Evolutionary conservation across 2,113 vertebrate genomes (phyloP).

Genomic region (Onychorhynchus coronatus): DNA sequence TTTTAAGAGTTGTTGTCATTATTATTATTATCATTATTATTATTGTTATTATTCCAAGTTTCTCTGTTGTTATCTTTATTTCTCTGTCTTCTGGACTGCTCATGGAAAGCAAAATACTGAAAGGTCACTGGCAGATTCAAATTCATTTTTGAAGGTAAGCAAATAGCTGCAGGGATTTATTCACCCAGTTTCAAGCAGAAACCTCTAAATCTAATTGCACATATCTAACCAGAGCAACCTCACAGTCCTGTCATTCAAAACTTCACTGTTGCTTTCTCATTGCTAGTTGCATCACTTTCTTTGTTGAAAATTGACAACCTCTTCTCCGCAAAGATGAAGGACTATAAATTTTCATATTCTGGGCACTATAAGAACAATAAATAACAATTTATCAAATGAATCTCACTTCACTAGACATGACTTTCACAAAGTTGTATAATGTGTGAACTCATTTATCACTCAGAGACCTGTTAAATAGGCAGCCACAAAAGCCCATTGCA

Average conservation of each 20-base stretch:
- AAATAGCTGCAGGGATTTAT: not conserved
- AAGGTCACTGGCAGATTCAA: not conserved
- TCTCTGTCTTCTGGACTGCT: not conserved
- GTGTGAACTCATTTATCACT: constrained; percentile 33
- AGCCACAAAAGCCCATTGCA: constrained; percentile 4
- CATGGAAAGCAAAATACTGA: not conserved
- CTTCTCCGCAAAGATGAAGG: not conserved
- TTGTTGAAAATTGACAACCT: not conserved
- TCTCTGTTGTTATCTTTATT: not conserved
- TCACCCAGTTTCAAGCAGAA: not conserved
- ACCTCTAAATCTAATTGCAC: not conserved
- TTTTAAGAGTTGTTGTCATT: not conserved
- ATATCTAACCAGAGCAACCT: not conserved
- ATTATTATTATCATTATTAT: not conserved
- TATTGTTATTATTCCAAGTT: not conserved
- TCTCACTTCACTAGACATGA: not conserved
- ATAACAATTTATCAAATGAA: not conserved
- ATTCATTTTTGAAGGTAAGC: not conserved
- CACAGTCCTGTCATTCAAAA: not conserved
- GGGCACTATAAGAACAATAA: not conserved
- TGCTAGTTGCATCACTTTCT: not conserved
- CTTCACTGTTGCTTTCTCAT: not conserved
- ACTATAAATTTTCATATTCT: not conserved
- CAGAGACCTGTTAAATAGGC: not conserved
- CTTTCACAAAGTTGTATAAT: not conserved